Evolutionary conservation across 2,113 vertebrate genomes (phyloP), one percentile per base, ranked within the genome.

Genomic region (Chiloscyllium plagiosum): DNA sequence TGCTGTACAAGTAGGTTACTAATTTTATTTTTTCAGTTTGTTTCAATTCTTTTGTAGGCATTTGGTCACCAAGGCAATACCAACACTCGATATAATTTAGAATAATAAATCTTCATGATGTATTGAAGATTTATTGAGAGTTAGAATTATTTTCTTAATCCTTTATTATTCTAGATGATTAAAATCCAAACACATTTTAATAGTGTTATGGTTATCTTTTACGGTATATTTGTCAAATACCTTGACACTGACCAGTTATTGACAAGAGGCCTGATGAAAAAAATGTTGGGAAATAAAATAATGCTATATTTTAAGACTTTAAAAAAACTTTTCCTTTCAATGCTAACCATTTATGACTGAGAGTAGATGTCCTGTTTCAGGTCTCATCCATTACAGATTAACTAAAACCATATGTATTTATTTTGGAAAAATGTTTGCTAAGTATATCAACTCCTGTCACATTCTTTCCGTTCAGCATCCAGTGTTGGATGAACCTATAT

Each of bases 401-500:
- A 6, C 33, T 37, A 83, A 17, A 83, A 17, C 80, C 1, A 68
- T 93, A 61, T n/a, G 29, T 22, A 22, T 37, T 93, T 65, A 93
- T 42, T 93, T 66, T 93, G 7, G 61, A 37, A 93, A 22, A 1
- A 68, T 68, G 89, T 66, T 93, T 66, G 87, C 26, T 90, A 65
- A 19, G 37, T 37, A 6, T 20, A 93, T 93, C 66, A 66, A 68
- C 61, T 65, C 33, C 29, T n/a, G 15, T 66, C 24, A 50, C 5
- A 7, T 96, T 10, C 96, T 96, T 96, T 85, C 24, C 96, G 96
- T 96, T 1, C 29, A 99, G 99, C 99, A 99, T 97, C 98, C 99
- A 56, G 99, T 99, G 17, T 96, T 99, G 97, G 99, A 99, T 61
- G 99, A 99, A 97, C 99, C 99, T 33, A 99, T 99, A 42, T 99